Evolutionary conservation across 2,888 invertebrate species (phyloP).

Genomic region (Stratiomys singularior): DNA sequence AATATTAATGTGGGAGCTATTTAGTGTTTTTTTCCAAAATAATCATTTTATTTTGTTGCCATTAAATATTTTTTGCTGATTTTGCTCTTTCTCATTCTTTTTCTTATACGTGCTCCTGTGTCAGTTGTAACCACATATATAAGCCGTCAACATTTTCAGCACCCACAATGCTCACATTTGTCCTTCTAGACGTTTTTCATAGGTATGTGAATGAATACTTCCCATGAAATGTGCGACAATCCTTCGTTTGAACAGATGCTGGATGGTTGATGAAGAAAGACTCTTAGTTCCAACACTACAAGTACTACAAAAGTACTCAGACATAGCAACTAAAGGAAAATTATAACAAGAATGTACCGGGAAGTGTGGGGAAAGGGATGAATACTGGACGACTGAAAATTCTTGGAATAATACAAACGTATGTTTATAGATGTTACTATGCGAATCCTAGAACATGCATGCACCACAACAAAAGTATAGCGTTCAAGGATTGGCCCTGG

Average conservation of each 20-base stretch:
- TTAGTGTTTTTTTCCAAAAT: too few species aligned
- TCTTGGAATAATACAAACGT: not conserved
- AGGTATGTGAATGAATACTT: not conserved
- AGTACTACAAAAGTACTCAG: slow-evolving; percentile 11
- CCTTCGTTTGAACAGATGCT: not conserved
- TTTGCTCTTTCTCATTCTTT: too few species aligned
- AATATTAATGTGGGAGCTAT: too few species aligned
- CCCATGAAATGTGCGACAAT: not conserved
- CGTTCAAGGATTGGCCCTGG: too few species aligned
- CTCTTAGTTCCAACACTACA: not conserved
- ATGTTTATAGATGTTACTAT: slow-evolving; percentile 29
- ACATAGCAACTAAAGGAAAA: slow-evolving; percentile 9
- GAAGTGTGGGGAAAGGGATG: not conserved
- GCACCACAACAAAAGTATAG: too few species aligned
- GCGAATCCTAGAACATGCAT: not conserved
- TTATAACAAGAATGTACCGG: not conserved
- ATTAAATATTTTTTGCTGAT: too few species aligned
- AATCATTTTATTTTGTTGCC: too few species aligned
- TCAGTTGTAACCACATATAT: too few species aligned
- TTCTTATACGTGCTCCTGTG: too few species aligned
- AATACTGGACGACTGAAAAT: not conserved
- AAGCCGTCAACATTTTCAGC: too few species aligned
- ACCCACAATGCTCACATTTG: too few species aligned
- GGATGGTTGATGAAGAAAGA: not conserved
- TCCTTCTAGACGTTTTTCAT: too few species aligned